Evolutionary conservation across 2,113 vertebrate genomes (phyloP), one percentile per base, ranked within the genome.

Genomic region (Anhinga rufa): DNA sequence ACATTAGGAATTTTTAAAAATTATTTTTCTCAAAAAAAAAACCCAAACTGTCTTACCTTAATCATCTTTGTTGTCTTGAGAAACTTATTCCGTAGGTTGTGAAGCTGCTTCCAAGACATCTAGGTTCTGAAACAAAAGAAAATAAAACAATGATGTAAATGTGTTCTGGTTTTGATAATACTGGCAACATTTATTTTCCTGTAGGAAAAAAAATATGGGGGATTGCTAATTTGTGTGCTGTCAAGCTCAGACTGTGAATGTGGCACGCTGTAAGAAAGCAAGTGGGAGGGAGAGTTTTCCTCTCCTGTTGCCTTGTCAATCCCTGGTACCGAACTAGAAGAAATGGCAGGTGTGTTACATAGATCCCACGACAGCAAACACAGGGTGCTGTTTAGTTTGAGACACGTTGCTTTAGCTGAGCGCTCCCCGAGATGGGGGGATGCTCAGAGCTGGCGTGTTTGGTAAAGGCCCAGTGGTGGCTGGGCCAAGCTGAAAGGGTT

Each of bases 321-420:
- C 20, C 65, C 71, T 57, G 34, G 14, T 34, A 9, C 22, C 34
- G 34, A 46, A 11, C 3, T 10, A 38, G 54, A 5, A 64, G 32
- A 31, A 12, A 4, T 8, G 25, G 17, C 2, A 4, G 36, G 5
- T 36, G 51, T 78, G 64, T 70, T 57, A 6, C 16, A 10, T 1
- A 14, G 65, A 25, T 25, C 26, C 32, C 46, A 5, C 40, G 65
- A 11, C 38, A 61, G 14, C 34, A 18, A 5, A 25, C 12, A 9
- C 40, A 6, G 6, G 42, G 13, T 60, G 58, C 40, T 76, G 51
- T 0, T 5, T 12, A 2, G 5, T 0, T 71, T 17, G 42, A 32
- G 54, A 74, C 10, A 5, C 10, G 18, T 1, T 15, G 10, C 38
- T 25, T 9, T 17, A 26, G 40, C 72, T 18, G 34, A 22, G 46